These are phyloP conservation scores for Hartigia nigra DNA, from an alignment of 2,888 invertebrate genomes.

Conservation along the genomic window DNA sequence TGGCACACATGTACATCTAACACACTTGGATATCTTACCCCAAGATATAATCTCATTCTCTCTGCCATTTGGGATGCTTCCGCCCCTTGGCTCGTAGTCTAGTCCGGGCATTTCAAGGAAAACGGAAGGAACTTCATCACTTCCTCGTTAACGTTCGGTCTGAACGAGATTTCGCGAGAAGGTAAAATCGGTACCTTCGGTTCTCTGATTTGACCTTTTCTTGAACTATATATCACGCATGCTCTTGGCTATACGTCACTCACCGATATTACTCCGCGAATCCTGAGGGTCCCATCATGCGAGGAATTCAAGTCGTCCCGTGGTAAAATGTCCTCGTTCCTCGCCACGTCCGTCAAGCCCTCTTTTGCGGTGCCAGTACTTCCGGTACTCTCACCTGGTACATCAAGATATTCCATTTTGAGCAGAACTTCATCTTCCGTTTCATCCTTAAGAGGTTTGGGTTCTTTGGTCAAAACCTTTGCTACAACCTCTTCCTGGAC, in stretches of 20 bases:
- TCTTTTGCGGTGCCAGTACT: background rate
- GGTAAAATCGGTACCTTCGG: background rate
- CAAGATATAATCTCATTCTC: slow-evolving; percentile 28
- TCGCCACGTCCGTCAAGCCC: slow-evolving; percentile 1
- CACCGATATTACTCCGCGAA: slow-evolving; percentile 23
- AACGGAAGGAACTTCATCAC: background rate
- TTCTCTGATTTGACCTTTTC: background rate
- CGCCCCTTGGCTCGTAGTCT: slow-evolving; percentile 28
- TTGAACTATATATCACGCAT: background rate
- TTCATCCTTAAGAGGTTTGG: background rate
- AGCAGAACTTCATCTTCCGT: background rate
- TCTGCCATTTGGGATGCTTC: slow-evolving; percentile 23
- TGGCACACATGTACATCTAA: background rate
- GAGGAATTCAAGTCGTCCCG: slow-evolving; percentile 25
- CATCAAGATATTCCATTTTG: background rate
- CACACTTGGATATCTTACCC: slow-evolving; percentile 23
- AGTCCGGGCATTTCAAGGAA: slow-evolving; percentile 36
- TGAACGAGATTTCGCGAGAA: background rate
- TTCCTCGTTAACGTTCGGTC: background rate
- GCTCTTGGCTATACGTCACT: slow-evolving; percentile 2
- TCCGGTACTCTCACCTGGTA: background rate
- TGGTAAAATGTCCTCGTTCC: slow-evolving; percentile 21
- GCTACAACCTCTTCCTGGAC: background rate
- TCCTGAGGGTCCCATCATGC: slow-evolving; percentile 18
- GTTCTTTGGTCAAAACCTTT: slow-evolving; percentile 6